phyloP scores from a whole-genome alignment of 2,888 invertebrate species.

The Lamellibrachia columna region DNA sequence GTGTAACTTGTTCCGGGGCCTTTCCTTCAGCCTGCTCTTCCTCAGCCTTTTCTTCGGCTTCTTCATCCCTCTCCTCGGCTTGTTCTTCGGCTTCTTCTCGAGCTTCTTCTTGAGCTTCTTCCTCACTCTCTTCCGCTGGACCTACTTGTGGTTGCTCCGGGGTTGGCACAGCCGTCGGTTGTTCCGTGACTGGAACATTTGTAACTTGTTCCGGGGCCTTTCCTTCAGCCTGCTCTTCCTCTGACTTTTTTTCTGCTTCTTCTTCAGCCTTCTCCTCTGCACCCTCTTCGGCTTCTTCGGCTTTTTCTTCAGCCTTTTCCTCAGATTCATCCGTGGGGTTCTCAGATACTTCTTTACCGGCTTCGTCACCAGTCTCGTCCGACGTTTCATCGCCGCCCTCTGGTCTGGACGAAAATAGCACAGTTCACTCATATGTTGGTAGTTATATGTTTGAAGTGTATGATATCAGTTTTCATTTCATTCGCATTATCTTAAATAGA shows the following conservation, averaged over 20 bases:
- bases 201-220: neutral
- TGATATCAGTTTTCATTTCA: neutral
- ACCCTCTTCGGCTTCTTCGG: neutral
- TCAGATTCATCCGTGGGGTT: neutral
- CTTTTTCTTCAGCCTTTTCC: neutral
- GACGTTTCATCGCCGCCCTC: neutral
- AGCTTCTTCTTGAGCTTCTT: too few relatives aligned
- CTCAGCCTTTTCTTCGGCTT: neutral
- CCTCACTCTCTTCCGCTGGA: too few relatives aligned
- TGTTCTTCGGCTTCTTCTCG: neutral
- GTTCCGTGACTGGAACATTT: too few relatives aligned
- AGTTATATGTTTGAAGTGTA: neutral
- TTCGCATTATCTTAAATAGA: neutral
- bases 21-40: neutral
- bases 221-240: neutral
- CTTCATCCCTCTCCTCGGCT: neutral
- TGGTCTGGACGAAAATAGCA: neutral
- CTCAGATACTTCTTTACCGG: neutral
- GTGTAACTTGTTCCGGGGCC: too few relatives aligned
- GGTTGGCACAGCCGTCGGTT: too few relatives aligned
- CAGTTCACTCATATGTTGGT: neutral
- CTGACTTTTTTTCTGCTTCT: neutral
- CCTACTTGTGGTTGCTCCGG: too few relatives aligned
- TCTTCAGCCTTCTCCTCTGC: too few relatives aligned
- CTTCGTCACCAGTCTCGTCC: neutral